These are phyloP conservation scores for Oreochromis mossambicus DNA, from an alignment of 2,797 vertebrate genomes.

Conservation along the genomic window DNA sequence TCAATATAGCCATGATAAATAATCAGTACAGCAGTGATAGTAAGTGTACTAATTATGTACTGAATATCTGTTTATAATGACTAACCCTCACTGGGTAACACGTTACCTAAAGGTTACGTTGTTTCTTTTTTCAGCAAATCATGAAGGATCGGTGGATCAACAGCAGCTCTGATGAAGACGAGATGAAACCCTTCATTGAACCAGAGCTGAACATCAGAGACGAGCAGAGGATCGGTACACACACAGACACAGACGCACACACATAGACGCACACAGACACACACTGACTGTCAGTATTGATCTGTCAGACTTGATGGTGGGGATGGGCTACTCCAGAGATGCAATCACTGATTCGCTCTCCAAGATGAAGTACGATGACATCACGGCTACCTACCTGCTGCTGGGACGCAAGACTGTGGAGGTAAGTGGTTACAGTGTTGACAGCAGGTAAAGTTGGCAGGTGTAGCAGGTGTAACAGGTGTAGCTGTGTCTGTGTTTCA, in stretches of 20 bases:
- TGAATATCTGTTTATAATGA: neutral
- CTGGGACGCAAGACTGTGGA: slow-evolving; percentile 83
- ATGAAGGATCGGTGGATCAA: slow-evolving; percentile 97
- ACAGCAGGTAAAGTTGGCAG: slow-evolving; percentile 11
- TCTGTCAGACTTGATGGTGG: slow-evolving; percentile 85
- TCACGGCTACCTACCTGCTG: slow-evolving; percentile 91
- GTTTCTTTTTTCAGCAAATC: slow-evolving; percentile 82
- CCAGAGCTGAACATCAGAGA: slow-evolving; percentile 88
- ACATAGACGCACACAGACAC: neutral
- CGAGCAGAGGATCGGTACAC: slow-evolving; percentile 88
- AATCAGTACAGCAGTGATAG: neutral
- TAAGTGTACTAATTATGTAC: neutral
- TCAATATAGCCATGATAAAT: neutral
- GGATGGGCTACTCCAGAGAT: slow-evolving; percentile 86
- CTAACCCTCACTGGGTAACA: neutral
- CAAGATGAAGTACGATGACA: slow-evolving; percentile 89
- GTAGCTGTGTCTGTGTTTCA: slow-evolving; percentile 34
- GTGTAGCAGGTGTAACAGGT: neutral
- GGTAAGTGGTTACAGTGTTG: slow-evolving; percentile 84
- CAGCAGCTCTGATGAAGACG: slow-evolving; percentile 85
- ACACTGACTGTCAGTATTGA: neutral
- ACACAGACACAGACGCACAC: neutral
- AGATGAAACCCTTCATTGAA: slow-evolving; percentile 88
- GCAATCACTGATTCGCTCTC: slow-evolving; percentile 87
- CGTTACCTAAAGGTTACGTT: neutral